Evolutionary conservation across 2,888 invertebrate species (phyloP), one percentile per base, ranked within the genome.

Genomic region (Linyphia triangularis): DNA sequence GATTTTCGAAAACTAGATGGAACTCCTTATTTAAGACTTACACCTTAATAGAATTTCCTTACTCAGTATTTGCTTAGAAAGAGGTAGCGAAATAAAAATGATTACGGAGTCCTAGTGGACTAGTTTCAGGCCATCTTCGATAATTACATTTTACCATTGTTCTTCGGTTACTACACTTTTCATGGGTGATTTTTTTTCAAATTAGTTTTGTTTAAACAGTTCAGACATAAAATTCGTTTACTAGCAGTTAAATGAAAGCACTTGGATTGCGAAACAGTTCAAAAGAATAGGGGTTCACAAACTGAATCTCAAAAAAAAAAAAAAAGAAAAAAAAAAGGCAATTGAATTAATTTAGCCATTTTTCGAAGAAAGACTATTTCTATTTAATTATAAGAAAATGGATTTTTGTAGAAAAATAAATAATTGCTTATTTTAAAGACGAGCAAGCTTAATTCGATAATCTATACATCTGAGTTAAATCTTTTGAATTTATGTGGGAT

Each of bases 71-170:
- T 70, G 40, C 24, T 40, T 13, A 6, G 65, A 19, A n/a, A 6
- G 30, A 10, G 13, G 13, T 24, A 40, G 24, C 43, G 40, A 70
- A 43, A 70, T 70, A 43, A 70, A 70, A 70, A 70, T 24, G 24
- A 70, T 40, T 70, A 1, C 16, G 24, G 16, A 40, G 13, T 9
- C 70, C 33, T 40, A 10, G 40, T 19, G 30, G 13, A 28, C 4
- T 7, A 30, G 30, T 65, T 65, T 70, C 22, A 70, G 70, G 24
- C 40, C 26, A 43, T 70, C 40, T 70, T 26, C n/a, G 19, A 13
- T 70, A 70, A 70, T 69, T 69, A 19, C 28, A 65, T 65, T 65
- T 65, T n/a, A n/a, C 65, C 65, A 65, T 6, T 30, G 30, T 28
- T 65, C n/a, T 43, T 70, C 70, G 16, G 40, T 24, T 40, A 5